A percentile compares a stretch with the other conserved stretches of the same genome.
These are phyloP conservation scores for Telmatochromis sp. DNA, from an alignment of 2,113 vertebrate species.

Conservation along the genomic window DNA sequence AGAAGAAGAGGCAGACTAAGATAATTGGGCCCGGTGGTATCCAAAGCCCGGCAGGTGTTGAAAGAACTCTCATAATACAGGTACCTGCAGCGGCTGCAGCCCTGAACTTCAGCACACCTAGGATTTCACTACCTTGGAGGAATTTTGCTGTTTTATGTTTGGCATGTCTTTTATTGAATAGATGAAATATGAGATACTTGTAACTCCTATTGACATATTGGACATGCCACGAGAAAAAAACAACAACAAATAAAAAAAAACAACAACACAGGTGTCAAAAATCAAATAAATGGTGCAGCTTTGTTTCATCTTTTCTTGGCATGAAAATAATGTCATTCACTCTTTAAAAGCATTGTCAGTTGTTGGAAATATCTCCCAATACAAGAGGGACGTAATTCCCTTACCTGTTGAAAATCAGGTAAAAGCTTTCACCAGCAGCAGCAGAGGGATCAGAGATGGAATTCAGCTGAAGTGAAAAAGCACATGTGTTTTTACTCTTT, in stretches of 20 bases:
- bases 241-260: not conserved
- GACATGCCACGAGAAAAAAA: slow-evolving; percentile 44
- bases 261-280: slow-evolving; percentile 28
- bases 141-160: slow-evolving; percentile 57
- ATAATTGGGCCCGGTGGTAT: slow-evolving; percentile 72
- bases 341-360: slow-evolving; percentile 36
- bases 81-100: slow-evolving; percentile 51
- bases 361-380: slow-evolving; percentile 36
- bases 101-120: slow-evolving; percentile 57
- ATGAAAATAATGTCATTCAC: slow-evolving; percentile 38
- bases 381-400: slow-evolving; percentile 20
- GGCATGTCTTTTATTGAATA: slow-evolving; percentile 58
- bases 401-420: slow-evolving; percentile 24
- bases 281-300: slow-evolving; percentile 39
- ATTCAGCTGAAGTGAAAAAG: slow-evolving; percentile 26
- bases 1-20: slow-evolving; percentile 56
- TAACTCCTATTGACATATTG: slow-evolving; percentile 54
- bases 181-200: slow-evolving; percentile 53
- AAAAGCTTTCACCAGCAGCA: slow-evolving; percentile 18
- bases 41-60: slow-evolving; percentile 64
- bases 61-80: slow-evolving; percentile 47
- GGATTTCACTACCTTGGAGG: slow-evolving; percentile 63
- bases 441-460: not conserved
- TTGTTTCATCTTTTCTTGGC: slow-evolving; percentile 51
- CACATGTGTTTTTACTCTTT: slow-evolving; percentile 40